phyloP scores from a whole-genome alignment of 2,797 vertebrate species.

The Pteronotus mesoamericanus region DNA sequence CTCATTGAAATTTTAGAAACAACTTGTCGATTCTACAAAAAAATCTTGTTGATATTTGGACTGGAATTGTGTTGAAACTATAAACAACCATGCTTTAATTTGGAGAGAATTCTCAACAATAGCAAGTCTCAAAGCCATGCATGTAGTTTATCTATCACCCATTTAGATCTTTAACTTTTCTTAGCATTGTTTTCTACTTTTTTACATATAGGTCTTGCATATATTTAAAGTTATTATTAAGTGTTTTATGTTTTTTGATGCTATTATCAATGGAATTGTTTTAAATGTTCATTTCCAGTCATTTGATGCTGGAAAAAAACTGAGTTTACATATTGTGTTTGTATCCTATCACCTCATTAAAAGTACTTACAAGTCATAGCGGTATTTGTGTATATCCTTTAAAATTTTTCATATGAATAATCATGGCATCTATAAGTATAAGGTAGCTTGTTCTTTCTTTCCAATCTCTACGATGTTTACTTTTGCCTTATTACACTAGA shows the following conservation, averaged over 20 bases:
- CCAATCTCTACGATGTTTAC: background rate
- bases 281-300: background rate
- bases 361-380: background rate
- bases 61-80: background rate
- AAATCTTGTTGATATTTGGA: background rate
- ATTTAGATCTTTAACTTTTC: background rate
- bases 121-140: background rate
- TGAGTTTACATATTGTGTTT: background rate
- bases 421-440: background rate
- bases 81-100: background rate
- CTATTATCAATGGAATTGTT: background rate
- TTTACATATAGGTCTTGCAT: background rate
- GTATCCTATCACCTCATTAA: background rate
- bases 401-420: background rate
- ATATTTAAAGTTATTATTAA: background rate
- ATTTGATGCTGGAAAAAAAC: conserved; percentile 13
- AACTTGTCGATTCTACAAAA: background rate
- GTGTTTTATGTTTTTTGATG: background rate
- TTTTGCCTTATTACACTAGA: background rate
- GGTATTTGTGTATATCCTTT: background rate
- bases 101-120: background rate
- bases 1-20: background rate
- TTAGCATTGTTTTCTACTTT: background rate
- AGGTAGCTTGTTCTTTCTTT: background rate
- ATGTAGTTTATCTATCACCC: background rate